Conservation (phyloP, 2,888 invertebrate genomes). For the Pandemis cinnamomeana region DNA sequence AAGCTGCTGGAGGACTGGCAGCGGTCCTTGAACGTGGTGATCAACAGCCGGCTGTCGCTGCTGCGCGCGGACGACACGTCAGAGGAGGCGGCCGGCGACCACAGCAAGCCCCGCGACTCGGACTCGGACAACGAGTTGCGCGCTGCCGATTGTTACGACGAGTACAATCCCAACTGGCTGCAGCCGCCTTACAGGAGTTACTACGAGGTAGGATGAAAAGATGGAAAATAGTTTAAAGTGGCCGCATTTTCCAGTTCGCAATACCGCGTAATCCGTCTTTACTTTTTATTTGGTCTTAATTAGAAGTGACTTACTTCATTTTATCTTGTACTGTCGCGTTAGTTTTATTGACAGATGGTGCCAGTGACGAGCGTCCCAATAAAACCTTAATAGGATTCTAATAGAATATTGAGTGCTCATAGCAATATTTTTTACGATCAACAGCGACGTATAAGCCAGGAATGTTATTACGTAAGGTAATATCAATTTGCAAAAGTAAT, state of each 20-base stretch:
- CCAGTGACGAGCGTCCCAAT: neutral
- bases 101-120: constrained; percentile 64
- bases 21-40: constrained; percentile 68
- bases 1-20: constrained; percentile 75
- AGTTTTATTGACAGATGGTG: neutral
- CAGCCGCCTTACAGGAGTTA: constrained; percentile 59
- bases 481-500: no score
- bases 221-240: no score
- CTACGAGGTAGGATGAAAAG: constrained; percentile 53
- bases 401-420: neutral
- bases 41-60: constrained; percentile 63
- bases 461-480: neutral
- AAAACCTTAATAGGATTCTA: neutral
- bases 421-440: constrained; percentile 1
- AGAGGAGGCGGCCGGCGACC: constrained; percentile 74
- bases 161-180: constrained; percentile 62
- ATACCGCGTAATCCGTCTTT: no score
- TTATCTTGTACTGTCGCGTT: neutral
- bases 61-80: constrained; percentile 60
- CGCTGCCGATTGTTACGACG: constrained; percentile 60
- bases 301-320: neutral
- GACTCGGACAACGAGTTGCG: constrained; percentile 67
- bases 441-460: neutral
- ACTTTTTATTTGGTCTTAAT: no score
- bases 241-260: no score